Conservation (phyloP, 2,113 vertebrate species). For the Aspidoscelis tigris region DNA sequence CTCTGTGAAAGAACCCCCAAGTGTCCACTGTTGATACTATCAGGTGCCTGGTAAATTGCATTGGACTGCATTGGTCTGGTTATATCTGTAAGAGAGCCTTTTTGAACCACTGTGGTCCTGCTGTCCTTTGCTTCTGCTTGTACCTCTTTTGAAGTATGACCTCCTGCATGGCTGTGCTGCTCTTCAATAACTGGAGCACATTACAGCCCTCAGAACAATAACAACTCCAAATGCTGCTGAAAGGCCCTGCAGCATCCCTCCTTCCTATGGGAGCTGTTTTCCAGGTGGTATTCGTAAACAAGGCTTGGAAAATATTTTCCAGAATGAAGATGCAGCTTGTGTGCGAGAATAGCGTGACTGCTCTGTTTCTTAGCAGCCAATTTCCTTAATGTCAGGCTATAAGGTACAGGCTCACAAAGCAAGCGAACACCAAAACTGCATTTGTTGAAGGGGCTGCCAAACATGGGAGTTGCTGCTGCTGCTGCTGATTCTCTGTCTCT, state of each 20-base stretch:
- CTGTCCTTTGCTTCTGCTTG: neutral
- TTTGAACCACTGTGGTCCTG: neutral
- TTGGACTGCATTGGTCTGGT: too few species aligned
- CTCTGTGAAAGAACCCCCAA: too few species aligned
- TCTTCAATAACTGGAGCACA: neutral
- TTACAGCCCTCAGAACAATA: neutral
- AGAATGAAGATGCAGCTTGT: neutral
- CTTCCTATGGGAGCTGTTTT: neutral
- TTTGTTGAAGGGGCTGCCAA: too few species aligned
- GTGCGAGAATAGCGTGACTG: neutral
- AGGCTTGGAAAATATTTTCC: slow-evolving; percentile 8
- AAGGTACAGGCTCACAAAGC: neutral
- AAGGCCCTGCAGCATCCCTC: neutral
- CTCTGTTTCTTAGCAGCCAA: neutral
- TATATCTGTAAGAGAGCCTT: neutral
- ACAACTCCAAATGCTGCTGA: neutral
- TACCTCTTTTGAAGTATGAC: neutral
- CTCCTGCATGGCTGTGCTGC: neutral
- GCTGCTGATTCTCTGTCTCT: too few species aligned
- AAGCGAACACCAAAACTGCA: neutral
- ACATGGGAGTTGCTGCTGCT: neutral
- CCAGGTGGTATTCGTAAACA: neutral
- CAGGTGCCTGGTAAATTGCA: too few species aligned
- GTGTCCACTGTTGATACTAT: too few species aligned
- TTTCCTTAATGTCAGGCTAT: neutral